phyloP scores from a whole-genome alignment of 2,797 vertebrate species.

The Hippocampus kuda region DNA sequence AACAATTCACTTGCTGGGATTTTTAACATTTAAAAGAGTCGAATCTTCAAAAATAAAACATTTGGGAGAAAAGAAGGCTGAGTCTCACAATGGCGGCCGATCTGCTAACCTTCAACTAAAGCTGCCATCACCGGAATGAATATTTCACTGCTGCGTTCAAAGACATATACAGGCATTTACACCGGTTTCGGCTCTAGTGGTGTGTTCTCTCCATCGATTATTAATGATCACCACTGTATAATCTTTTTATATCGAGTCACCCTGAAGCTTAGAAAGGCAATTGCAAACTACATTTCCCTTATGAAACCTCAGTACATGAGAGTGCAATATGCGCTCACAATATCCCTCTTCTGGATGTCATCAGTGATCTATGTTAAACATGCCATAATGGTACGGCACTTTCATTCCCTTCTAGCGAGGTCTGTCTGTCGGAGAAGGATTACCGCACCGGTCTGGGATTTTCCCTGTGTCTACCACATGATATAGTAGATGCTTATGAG shows the following conservation, averaged over 20 bases:
- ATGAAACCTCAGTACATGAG: constrained; percentile 30
- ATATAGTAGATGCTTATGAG: constrained; percentile 19
- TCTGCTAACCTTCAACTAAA: constrained; percentile 35
- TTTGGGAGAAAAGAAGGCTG: constrained; percentile 1
- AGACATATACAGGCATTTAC: constrained; percentile 41
- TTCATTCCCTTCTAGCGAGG: constrained; percentile 14
- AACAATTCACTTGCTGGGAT: not conserved
- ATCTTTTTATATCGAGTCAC: constrained; percentile 43
- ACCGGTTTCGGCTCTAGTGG: constrained; percentile 45
- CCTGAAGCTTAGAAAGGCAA: constrained; percentile 32
- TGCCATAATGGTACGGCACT: constrained; percentile 19
- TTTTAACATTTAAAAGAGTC: not conserved
- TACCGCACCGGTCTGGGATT: constrained; percentile 15
- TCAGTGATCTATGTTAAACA: constrained; percentile 39
- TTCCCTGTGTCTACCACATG: constrained; percentile 12
- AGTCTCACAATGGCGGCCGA: constrained; percentile 21
- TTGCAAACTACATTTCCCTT: constrained; percentile 23
- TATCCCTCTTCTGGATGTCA: constrained; percentile 25
- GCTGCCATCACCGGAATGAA: constrained; percentile 47
- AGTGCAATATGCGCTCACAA: constrained; percentile 28
- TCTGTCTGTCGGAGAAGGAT: constrained; percentile 12
- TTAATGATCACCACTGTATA: constrained; percentile 52
- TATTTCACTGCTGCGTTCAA: constrained; percentile 52
- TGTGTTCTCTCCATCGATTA: constrained; percentile 55
- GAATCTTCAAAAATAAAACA: not conserved